Conservation (phyloP, 1,140 invertebrate genomes). For the Thaumatotibia leucotreta region DNA sequence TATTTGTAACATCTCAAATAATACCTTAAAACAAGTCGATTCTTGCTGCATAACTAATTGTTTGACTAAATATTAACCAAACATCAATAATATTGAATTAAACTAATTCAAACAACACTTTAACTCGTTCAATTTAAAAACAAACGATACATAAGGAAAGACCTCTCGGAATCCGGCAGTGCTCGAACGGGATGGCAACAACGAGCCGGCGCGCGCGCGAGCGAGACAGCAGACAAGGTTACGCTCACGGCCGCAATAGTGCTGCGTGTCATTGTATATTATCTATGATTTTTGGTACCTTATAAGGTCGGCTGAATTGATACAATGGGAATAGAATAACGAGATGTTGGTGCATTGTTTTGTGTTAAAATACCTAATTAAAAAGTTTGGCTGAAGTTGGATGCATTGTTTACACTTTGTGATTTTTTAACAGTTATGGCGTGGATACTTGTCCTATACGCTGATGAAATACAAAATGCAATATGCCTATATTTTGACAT, state of each 20-base stretch:
- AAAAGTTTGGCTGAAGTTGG: too few relatives aligned
- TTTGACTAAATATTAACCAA: too few relatives aligned
- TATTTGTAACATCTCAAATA: too few relatives aligned
- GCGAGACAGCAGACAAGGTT: constrained; percentile 60
- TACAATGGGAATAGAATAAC: not conserved
- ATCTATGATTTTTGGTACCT: constrained; percentile 4
- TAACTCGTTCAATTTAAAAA: not conserved
- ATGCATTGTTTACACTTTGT: too few relatives aligned
- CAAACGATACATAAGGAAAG: not conserved
- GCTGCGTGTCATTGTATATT: constrained; percentile 13
- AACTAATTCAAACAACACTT: not conserved
- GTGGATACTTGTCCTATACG: too few relatives aligned
- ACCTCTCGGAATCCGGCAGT: constrained; percentile 62
- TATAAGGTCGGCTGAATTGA: not conserved
- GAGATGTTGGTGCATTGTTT: not conserved
- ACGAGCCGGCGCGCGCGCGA: constrained; percentile 24
- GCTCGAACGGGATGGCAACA: constrained; percentile 44
- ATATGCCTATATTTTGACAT: too few relatives aligned
- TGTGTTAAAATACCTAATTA: too few relatives aligned
- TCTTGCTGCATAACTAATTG: too few relatives aligned
- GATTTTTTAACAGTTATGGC: too few relatives aligned
- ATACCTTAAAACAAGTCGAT: too few relatives aligned
- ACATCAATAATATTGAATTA: not conserved
- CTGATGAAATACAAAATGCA: too few relatives aligned
- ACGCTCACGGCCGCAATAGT: constrained; percentile 48